Percentiles rank a stretch among this genome's conserved stretches.
These are phyloP conservation scores for Athene noctua DNA, from an alignment of 2,113 vertebrate genomes.

Conservation along the genomic window DNA sequence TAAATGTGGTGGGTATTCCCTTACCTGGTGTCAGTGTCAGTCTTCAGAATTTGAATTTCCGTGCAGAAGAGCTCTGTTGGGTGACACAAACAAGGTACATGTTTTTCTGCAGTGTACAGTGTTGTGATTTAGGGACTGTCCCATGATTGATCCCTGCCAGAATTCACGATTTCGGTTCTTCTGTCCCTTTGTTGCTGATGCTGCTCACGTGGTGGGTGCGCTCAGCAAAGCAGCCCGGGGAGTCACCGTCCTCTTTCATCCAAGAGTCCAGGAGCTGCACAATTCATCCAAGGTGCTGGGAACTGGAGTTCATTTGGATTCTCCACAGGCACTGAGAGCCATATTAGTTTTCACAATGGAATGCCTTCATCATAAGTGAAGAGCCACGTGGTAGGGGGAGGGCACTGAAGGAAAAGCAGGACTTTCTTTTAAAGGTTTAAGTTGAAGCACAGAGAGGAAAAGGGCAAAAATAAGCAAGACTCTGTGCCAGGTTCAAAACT, in stretches of 20 bases:
- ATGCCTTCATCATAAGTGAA: rapidly evolving
- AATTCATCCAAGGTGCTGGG: background rate
- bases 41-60: background rate
- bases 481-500: background rate
- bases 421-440: background rate
- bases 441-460: too few species aligned
- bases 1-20: conserved; percentile 14
- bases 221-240: background rate
- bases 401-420: background rate
- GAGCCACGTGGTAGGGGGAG: rapidly evolving
- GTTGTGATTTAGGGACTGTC: background rate
- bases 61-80: background rate
- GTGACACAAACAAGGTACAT: background rate
- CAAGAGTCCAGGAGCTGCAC: background rate
- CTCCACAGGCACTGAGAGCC: rapidly evolving
- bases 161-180: rapidly evolving
- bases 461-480: rapidly evolving
- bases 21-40: background rate
- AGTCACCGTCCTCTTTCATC: background rate
- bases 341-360: background rate
- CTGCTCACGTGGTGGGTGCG: rapidly evolving
- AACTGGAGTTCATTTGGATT: background rate
- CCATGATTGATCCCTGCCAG: background rate
- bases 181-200: rapidly evolving
- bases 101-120: background rate